Evolutionary conservation across 2,797 vertebrate species (phyloP), one percentile per base, ranked within the genome.

Genomic region (Amblyraja radiata): DNA sequence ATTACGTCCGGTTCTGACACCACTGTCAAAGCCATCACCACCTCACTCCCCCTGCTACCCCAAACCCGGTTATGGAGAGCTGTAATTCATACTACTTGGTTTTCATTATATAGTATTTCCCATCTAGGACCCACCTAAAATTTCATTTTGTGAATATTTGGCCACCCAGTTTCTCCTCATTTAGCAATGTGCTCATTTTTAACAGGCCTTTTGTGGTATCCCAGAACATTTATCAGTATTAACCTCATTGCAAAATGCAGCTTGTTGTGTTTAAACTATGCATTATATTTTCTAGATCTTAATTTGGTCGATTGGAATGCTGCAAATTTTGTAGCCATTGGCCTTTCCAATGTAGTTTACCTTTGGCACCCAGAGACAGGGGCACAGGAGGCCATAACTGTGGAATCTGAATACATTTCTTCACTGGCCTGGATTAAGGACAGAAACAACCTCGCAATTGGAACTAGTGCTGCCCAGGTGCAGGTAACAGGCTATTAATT

Each of bases 361-460:
- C 93, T 97, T 73, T 97, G 97, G 96, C 96, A 96, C 93, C 96
- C 96, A 94, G 94, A 95, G 93, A 95, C 93, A 21, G 71, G 93
- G 93, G 95, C 96, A 94, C 93, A 14, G 80, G 93, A 97, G 93
- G 93, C 95, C 46, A 94, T 95, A 54, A 95, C 93, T 93, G 94
- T 94, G 14, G 86, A 25, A 91, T 95, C 93, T 83, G 95, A 94
- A 78, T 95, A 96, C 18, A 14, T 97, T 93, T 97, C 95, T 0
- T 97, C 95, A 84, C 94, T 98, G 84, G 95, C 96, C 94, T 98
- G 97, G 96, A 97, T 96, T 93, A 94, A 90, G 93, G 96, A 96
- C 14, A 96, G 97, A 93, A 94, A 93, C 74, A 93, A 93, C n/a
- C 96, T 98, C 93, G 96, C 96, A 39, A 16, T 97, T 54, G 97